Percentiles rank a stretch among this genome's conserved stretches.
These are phyloP conservation scores for Notolepis coatsorum DNA, from an alignment of 2,797 vertebrate species.

Conservation along the genomic window DNA sequence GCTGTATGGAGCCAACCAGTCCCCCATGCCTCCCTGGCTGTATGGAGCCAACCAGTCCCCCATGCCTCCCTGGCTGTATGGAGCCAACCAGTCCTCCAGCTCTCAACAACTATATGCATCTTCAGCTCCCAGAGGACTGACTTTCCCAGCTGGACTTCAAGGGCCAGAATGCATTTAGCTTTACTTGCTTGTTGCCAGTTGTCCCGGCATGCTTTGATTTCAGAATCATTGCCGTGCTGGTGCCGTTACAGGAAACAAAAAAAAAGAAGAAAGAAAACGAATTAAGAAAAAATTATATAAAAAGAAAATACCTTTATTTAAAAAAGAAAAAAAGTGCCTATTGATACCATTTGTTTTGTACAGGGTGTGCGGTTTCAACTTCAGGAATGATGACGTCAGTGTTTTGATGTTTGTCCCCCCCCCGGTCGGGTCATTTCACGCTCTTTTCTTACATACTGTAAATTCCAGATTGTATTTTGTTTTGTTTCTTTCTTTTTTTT, in stretches of 20 bases:
- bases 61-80: slow-evolving; percentile 28
- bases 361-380: slow-evolving; percentile 65
- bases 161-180: slow-evolving; percentile 58
- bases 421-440: slow-evolving; percentile 46
- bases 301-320: slow-evolving; percentile 70
- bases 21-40: slow-evolving; percentile 27
- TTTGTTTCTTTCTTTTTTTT: slow-evolving; percentile 6
- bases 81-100: slow-evolving; percentile 29
- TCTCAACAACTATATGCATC: slow-evolving; percentile 38
- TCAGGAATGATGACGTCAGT: slow-evolving; percentile 68
- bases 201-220: slow-evolving; percentile 54
- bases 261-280: slow-evolving; percentile 38
- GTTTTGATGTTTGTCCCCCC: slow-evolving; percentile 59
- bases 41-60: too few relatives aligned
- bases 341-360: slow-evolving; percentile 75
- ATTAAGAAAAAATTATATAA: slow-evolving; percentile 17
- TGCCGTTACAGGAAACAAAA: slow-evolving; percentile 63
- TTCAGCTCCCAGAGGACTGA: slow-evolving; percentile 50
- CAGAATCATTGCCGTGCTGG: slow-evolving; percentile 57
- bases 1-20: slow-evolving; percentile 34
- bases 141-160: slow-evolving; percentile 56
- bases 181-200: slow-evolving; percentile 50
- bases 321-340: slow-evolving; percentile 89
- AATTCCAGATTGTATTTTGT: slow-evolving; percentile 47
- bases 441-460: slow-evolving; percentile 36